Percentiles rank a stretch among this genome's conserved stretches.
phyloP scores from a whole-genome alignment of 2,797 vertebrate species.

The Florisuga fusca region DNA sequence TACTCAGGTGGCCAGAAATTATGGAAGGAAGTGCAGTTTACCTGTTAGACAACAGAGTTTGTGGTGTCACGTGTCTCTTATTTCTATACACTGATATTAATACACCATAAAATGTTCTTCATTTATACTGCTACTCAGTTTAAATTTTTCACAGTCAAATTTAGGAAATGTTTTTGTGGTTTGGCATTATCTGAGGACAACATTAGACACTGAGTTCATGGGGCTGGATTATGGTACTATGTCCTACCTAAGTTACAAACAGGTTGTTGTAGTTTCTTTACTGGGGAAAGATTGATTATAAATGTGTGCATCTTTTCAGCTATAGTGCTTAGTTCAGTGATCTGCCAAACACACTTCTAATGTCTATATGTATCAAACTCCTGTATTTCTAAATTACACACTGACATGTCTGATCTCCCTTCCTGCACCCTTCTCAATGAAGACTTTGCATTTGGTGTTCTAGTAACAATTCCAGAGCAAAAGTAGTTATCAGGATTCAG shows the following conservation, averaged over 20 bases:
- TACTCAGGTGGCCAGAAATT: neutral
- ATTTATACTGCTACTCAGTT: neutral
- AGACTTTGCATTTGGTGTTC: neutral
- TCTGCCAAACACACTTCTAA: neutral
- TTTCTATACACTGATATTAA: neutral
- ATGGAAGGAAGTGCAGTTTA: neutral
- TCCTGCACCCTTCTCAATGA: neutral
- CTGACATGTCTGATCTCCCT: neutral
- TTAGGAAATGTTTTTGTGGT: neutral
- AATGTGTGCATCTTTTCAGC: neutral
- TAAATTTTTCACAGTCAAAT: neutral
- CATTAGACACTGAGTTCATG: neutral
- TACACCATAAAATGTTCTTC: neutral
- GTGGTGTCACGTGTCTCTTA: neutral
- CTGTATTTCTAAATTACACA: neutral
- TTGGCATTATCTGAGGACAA: neutral
- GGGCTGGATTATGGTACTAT: neutral
- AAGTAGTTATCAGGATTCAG: neutral
- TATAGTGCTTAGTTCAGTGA: neutral
- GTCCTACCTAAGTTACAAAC: neutral
- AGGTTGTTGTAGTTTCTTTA: neutral
- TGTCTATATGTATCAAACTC: neutral
- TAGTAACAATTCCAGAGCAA: neutral
- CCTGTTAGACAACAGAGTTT: neutral
- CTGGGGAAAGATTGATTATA: neutral